Conservation (phyloP, 1,140 invertebrate species). For the Polypedilum pembai region DNA sequence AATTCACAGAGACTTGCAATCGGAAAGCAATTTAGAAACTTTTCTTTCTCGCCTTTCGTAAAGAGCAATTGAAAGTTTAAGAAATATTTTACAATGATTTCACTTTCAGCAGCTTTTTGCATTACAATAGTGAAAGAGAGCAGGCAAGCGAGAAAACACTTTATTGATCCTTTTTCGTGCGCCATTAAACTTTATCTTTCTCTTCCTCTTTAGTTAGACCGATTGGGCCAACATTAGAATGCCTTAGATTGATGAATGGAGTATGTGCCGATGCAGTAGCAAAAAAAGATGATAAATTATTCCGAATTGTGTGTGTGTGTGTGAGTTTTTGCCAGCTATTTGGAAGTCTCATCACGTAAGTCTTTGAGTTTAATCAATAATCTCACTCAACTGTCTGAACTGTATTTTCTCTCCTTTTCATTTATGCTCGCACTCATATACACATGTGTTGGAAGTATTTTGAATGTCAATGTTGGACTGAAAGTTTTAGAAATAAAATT, state of each 20-base stretch:
- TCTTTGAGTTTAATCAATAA: slow-evolving; percentile 19
- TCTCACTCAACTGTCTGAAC: not conserved
- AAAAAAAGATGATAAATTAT: slow-evolving; percentile 4
- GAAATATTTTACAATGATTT: too few species aligned
- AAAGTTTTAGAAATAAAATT: too few species aligned
- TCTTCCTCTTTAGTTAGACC: not conserved
- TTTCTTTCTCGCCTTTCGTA: not conserved
- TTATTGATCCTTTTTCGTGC: too few species aligned
- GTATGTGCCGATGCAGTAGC: not conserved
- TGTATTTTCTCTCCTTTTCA: not conserved
- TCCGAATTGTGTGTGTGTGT: not conserved
- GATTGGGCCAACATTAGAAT: not conserved
- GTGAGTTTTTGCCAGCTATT: not conserved
- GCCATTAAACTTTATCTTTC: not conserved
- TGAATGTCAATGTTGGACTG: not conserved
- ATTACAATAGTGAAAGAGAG: too few species aligned
- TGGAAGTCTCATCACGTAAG: not conserved
- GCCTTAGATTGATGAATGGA: slow-evolving; percentile 17
- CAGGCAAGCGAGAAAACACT: too few species aligned
- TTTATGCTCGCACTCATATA: not conserved
- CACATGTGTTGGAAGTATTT: not conserved
- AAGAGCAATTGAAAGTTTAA: too few species aligned
- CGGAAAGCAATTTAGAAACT: not conserved
- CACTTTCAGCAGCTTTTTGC: too few species aligned
- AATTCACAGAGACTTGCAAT: not conserved